Evolutionary conservation across 1,140 invertebrate genomes (phyloP).

Genomic region (Brachionus sp.): DNA sequence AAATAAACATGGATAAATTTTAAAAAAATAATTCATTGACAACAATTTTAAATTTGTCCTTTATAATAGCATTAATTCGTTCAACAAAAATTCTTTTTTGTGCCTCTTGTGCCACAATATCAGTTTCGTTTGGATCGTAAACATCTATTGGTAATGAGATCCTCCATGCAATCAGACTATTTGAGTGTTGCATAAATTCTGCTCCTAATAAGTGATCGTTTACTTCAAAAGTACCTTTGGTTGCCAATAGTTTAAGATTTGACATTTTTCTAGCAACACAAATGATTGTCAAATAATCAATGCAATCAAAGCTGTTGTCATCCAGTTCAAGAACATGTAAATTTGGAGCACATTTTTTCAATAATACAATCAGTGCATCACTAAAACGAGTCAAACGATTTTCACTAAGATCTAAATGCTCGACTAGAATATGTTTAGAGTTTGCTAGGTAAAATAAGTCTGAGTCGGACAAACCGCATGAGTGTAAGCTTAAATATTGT

Average conservation of each 20-base stretch:
- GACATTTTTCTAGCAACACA: slow-evolving; percentile 18
- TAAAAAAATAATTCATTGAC: slow-evolving; percentile 43
- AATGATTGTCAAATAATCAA: slow-evolving; percentile 40
- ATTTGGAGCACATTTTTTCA: slow-evolving; percentile 41
- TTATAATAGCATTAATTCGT: slow-evolving; percentile 10
- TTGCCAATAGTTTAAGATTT: not conserved
- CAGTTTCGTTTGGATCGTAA: slow-evolving; percentile 36
- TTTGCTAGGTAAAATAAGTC: slow-evolving; percentile 37
- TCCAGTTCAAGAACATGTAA: slow-evolving; percentile 37
- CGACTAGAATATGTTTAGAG: not conserved
- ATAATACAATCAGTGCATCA: slow-evolving; percentile 14
- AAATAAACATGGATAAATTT: not conserved
- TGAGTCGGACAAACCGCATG: slow-evolving; percentile 6
- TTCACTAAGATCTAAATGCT: slow-evolving; percentile 32
- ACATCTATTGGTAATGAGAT: slow-evolving; percentile 35
- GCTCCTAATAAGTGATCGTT: slow-evolving; percentile 39
- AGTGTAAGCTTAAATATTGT: slow-evolving; percentile 23
- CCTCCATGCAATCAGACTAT: slow-evolving; percentile 30
- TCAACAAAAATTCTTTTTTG: slow-evolving; percentile 25
- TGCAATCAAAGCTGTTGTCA: slow-evolving; percentile 38
- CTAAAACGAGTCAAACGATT: slow-evolving; percentile 32
- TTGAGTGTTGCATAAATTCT: slow-evolving; percentile 20
- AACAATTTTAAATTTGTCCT: slow-evolving; percentile 45
- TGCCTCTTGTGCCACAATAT: slow-evolving; percentile 25
- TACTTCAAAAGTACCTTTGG: slow-evolving; percentile 44